Base-by-base conservation (phyloP, 2,113 vertebrate species). In the Phoxinus phoxinus region DNA sequence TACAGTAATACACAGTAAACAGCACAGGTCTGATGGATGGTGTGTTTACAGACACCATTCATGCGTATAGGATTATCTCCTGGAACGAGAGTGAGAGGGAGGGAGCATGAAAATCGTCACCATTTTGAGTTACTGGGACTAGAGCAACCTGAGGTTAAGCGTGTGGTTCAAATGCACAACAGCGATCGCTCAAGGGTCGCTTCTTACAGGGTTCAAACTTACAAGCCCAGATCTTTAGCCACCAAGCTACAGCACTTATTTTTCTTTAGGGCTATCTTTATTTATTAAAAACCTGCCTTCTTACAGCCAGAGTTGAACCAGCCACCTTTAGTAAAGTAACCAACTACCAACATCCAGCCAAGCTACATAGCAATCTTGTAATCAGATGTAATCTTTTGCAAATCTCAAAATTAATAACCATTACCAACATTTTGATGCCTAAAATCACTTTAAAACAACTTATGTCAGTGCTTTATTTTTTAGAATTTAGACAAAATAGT, bases 11-110 rank as follows among this genome's bases (percentile, higher is more conserved):
- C 75, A 19, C 51, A 46, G 76, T 41, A 87, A 76, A 74, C 88
- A 72, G 74, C 75, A 53, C 86, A 25, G 53, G 25, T 48, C 83
- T 95, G 92, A 94, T 94, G 90, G 93, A 95, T 93, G 88, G 87
- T 87, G 87, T 93, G 94, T 94, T 95, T 94, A 90, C 89, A 88
- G 92, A 93, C 88, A 84, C 17, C 19, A 37, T 23, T 71, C 67
- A 71, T 23, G 32, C 78, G 87, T 91, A 93, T 90, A 90, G 92
- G 90, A 94, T 94, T 94, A 94, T 94, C 93, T 95, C 91, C 91
- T 90, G 37, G 74, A 84, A 53, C 27, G 67, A 79, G 35, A 84
- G 90, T 88, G 82, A 83, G 86, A 85, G 48, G 75, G 85, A 85
- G 63, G 27, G 78, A 84, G 89, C 83, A 81, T 90, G 87, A 93